phyloP scores from a whole-genome alignment of 2,888 invertebrate species.

The Aphidoletes aphidimyza region DNA sequence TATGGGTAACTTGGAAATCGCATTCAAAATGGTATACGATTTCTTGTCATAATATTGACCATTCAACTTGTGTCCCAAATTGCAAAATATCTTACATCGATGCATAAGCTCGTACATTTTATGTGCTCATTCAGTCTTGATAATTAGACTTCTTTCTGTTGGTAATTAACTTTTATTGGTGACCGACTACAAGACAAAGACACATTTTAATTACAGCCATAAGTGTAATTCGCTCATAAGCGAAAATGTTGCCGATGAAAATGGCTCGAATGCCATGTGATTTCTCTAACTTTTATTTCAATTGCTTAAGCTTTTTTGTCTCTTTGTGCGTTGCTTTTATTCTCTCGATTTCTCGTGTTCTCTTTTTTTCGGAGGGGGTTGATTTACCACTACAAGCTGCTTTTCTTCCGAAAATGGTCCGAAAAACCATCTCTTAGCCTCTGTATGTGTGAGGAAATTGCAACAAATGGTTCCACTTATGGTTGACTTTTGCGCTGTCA shows the following conservation, averaged over 20 bases:
- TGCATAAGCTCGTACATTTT: background rate
- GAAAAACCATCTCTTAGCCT: background rate
- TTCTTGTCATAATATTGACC: constrained; percentile 28
- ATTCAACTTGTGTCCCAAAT: constrained; percentile 24
- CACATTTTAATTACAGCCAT: constrained; percentile 47
- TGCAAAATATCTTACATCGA: background rate
- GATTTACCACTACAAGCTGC: background rate
- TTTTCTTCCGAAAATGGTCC: background rate
- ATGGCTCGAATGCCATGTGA: background rate
- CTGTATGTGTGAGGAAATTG: background rate
- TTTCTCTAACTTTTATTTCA: constrained; percentile 21
- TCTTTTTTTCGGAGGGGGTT: constrained; percentile 14
- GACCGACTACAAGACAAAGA: background rate
- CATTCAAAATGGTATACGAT: constrained; percentile 5
- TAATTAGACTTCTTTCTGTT: constrained; percentile 31
- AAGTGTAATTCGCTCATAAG: constrained; percentile 35
- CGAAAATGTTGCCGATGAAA: constrained; percentile 3
- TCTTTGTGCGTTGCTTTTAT: background rate
- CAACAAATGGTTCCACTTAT: background rate
- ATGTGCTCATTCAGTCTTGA: background rate
- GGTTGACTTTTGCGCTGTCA: background rate
- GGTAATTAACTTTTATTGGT: constrained; percentile 41
- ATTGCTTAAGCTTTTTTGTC: background rate
- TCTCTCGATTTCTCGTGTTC: background rate
- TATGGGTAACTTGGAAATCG: no score